A percentile compares a stretch with the other conserved stretches of the same genome.
Conservation (phyloP, 2,888 invertebrate species). For the Melikaiella ostensackeni region DNA sequence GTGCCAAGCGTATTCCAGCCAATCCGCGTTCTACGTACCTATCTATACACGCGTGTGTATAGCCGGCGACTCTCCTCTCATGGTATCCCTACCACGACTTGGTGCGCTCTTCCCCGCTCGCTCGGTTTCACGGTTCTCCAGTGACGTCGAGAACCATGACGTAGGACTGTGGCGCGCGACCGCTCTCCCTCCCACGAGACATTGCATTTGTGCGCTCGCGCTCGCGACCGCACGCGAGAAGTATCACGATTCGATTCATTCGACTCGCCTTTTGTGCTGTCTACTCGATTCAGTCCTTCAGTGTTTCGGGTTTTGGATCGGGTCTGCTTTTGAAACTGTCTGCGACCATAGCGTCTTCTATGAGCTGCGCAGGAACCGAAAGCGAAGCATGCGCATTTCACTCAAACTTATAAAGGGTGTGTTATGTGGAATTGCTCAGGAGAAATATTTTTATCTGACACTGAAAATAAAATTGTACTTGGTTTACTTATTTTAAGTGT, state of each 20-base stretch:
- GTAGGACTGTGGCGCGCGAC: conserved; percentile 59
- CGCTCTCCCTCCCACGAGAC: conserved; percentile 46
- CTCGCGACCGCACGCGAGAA: conserved; percentile 55
- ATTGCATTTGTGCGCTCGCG: conserved; percentile 48
- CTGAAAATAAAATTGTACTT: too few relatives aligned
- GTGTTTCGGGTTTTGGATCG: conserved; percentile 2
- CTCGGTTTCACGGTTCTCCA: conserved; percentile 60
- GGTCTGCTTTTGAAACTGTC: conserved; percentile 17
- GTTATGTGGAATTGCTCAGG: neutral
- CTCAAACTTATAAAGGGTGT: neutral
- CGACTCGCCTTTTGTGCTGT: conserved; percentile 1
- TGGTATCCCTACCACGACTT: conserved; percentile 41
- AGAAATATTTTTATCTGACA: neutral
- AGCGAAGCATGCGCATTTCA: conserved; percentile 12
- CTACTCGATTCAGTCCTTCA: neutral
- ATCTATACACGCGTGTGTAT: conserved; percentile 54
- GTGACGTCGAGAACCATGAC: conserved; percentile 69
- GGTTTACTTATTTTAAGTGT: too few relatives aligned
- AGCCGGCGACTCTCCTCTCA: conserved; percentile 48
- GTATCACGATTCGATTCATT: conserved; percentile 28
- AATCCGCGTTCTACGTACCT: conserved; percentile 76
- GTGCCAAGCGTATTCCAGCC: conserved; percentile 80
- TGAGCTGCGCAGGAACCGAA: neutral
- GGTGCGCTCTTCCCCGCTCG: conserved; percentile 51
- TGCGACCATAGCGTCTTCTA: neutral